Evolutionary conservation across 2,113 vertebrate genomes (phyloP), one percentile per base, ranked within the genome.

Genomic region (Tiliqua scincoides): DNA sequence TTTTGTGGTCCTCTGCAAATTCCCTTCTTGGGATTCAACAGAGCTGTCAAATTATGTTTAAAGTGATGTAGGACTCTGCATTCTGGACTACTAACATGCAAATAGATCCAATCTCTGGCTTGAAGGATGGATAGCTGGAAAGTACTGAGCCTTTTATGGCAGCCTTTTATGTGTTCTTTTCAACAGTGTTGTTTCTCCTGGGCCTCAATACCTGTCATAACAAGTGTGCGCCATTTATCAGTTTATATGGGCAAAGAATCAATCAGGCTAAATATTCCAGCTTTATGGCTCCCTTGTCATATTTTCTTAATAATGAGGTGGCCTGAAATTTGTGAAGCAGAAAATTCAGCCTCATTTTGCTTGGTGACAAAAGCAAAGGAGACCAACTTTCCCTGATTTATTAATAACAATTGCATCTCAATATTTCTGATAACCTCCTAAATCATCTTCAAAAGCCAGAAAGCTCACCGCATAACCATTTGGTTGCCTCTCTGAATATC

Each of bases 231-330:
- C 40, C 10, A 88, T 88, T 83, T 92, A 86, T 92, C 85, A 87
- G 63, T 91, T 91, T 89, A 74, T n/a, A 57, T 14, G 88, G 48
- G 67, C 61, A 74, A 85, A 89, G 43, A 85, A 84, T 92, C 52
- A 86, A 21, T 92, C 79, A 93, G 79, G 63, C 71, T 80, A 86
- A 90, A 74, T 85, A 35, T 81, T 88, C 74, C 59, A 61, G 27
- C 54, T 79, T 43, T 91, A 82, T 80, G 17, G 76, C 68, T 93
- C 43, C 57, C 54, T 62, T 91, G 84, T 40, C 43, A 73, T 85
- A 82, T 87, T 92, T 94, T 92, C 80, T 91, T 92, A 94, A 92
- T 94, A 90, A 67, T 77, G 77, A 89, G 63, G 21, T 76, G 17
- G 6, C 84, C 68, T 90, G 86, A 91, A 84, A 86, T 89, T 83